Conservation (phyloP, 2,888 invertebrate species). For the Eutolmus rufibarbis region DNA sequence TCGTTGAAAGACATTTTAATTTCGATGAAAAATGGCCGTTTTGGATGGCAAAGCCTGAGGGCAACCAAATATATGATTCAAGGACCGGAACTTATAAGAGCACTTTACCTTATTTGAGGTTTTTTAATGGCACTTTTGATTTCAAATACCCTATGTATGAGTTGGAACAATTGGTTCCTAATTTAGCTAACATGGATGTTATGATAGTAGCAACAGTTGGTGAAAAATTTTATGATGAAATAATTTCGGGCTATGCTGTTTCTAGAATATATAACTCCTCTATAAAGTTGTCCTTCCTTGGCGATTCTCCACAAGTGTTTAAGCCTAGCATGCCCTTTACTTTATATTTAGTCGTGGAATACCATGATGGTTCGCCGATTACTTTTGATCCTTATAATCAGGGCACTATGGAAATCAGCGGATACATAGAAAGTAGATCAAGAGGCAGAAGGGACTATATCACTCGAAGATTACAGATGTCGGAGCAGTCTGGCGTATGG, state of each 20-base stretch:
- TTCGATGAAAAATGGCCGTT: slow-evolving; percentile 84
- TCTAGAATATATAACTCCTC: slow-evolving; percentile 89
- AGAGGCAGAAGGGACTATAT: slow-evolving; percentile 74
- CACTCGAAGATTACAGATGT: slow-evolving; percentile 68
- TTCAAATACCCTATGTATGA: slow-evolving; percentile 88
- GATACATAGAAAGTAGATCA: slow-evolving; percentile 68
- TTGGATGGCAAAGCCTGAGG: slow-evolving; percentile 75
- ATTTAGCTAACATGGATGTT: slow-evolving; percentile 80
- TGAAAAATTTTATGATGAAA: slow-evolving; percentile 83
- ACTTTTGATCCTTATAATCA: slow-evolving; percentile 69
- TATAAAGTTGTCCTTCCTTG: slow-evolving; percentile 82
- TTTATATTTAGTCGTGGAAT: slow-evolving; percentile 85
- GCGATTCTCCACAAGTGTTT: slow-evolving; percentile 91
- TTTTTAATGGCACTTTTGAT: slow-evolving; percentile 86
- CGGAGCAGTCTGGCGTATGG: slow-evolving; percentile 80
- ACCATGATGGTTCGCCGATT: slow-evolving; percentile 88
- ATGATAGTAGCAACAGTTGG: slow-evolving; percentile 86
- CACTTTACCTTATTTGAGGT: slow-evolving; percentile 75
- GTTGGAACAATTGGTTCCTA: slow-evolving; percentile 67
- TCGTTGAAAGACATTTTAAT: slow-evolving; percentile 73
- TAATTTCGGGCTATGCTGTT: slow-evolving; percentile 83
- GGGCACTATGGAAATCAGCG: slow-evolving; percentile 73
- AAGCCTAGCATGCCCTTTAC: slow-evolving; percentile 94
- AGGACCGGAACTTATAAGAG: slow-evolving; percentile 64
- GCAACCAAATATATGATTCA: slow-evolving; percentile 60